Evolutionary conservation across 2,888 invertebrate species (phyloP).

Genomic region (Hypena proboscidalis): DNA sequence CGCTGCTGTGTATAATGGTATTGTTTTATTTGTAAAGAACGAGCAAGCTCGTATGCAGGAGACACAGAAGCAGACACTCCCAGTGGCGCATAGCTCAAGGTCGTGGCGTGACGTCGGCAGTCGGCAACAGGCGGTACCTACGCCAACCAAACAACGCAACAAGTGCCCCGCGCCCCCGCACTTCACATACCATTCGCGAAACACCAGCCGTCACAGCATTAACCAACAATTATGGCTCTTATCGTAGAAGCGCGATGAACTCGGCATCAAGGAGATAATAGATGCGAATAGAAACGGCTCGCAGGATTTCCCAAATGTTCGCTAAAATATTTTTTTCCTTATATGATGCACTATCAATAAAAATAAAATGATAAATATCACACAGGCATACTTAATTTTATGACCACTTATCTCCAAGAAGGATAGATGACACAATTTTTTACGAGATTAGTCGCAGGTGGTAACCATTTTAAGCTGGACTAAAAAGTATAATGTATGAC

Average conservation of each 20-base stretch:
- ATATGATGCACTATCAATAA: too few species aligned
- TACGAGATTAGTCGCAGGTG: too few species aligned
- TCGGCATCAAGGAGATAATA: background rate
- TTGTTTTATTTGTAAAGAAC: slow-evolving; percentile 1
- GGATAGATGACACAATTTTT: too few species aligned
- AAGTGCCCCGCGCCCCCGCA: slow-evolving; percentile 76
- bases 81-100: slow-evolving; percentile 67
- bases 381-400: too few species aligned
- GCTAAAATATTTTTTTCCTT: too few species aligned
- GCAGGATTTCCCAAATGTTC: too few species aligned
- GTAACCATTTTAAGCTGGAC: too few species aligned
- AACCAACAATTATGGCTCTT: slow-evolving; percentile 26
- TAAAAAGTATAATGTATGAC: too few species aligned
- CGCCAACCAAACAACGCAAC: slow-evolving; percentile 82
- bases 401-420: too few species aligned
- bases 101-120: slow-evolving; percentile 70
- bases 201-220: slow-evolving; percentile 57
- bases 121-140: slow-evolving; percentile 71
- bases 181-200: slow-evolving; percentile 65
- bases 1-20: background rate
- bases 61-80: slow-evolving; percentile 53
- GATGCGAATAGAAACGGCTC: too few species aligned
- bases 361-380: too few species aligned
- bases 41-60: slow-evolving; percentile 35
- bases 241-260: slow-evolving; percentile 19